Conservation (phyloP, 2,797 vertebrate species). For the Xenopus petersii region DNA sequence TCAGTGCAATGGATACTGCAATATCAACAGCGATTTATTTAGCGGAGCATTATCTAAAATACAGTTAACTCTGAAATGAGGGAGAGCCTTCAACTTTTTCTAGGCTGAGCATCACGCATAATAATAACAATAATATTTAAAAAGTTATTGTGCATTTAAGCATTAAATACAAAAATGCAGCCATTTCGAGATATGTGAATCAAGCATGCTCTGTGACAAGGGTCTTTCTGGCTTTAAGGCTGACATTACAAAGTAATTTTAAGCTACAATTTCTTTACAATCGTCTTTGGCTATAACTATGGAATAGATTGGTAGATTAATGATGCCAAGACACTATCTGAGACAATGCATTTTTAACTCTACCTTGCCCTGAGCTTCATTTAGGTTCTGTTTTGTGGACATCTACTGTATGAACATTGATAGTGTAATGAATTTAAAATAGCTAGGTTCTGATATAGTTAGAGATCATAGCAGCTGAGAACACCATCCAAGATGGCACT, state of each 20-base stretch:
- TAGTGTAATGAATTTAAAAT: too few relatives aligned
- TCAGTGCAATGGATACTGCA: conserved; percentile 64
- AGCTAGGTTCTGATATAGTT: too few relatives aligned
- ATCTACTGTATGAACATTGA: too few relatives aligned
- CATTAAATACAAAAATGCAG: conserved; percentile 40
- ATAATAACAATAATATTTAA: conserved; percentile 38
- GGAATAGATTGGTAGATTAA: too few relatives aligned
- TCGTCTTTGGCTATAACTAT: background rate
- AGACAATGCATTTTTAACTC: too few relatives aligned
- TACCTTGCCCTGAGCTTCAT: too few relatives aligned
- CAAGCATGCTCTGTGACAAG: conserved; percentile 7
- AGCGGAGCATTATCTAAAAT: conserved; percentile 58
- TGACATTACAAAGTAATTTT: conserved; percentile 24
- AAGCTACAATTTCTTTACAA: conserved; percentile 9
- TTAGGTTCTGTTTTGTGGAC: too few relatives aligned
- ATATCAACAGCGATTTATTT: conserved; percentile 68
- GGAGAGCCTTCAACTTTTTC: conserved; percentile 25
- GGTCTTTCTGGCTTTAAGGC: conserved; percentile 14
- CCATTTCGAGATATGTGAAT: conserved; percentile 24
- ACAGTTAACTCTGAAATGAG: conserved; percentile 50
- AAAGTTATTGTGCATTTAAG: conserved; percentile 41
- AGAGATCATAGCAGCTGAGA: too few relatives aligned
- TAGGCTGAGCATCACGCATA: conserved; percentile 34
- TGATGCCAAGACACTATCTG: too few relatives aligned
- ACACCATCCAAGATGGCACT: too few relatives aligned